Evolutionary conservation across 2,888 invertebrate species (phyloP).

Genomic region (Aquatica leii): DNA sequence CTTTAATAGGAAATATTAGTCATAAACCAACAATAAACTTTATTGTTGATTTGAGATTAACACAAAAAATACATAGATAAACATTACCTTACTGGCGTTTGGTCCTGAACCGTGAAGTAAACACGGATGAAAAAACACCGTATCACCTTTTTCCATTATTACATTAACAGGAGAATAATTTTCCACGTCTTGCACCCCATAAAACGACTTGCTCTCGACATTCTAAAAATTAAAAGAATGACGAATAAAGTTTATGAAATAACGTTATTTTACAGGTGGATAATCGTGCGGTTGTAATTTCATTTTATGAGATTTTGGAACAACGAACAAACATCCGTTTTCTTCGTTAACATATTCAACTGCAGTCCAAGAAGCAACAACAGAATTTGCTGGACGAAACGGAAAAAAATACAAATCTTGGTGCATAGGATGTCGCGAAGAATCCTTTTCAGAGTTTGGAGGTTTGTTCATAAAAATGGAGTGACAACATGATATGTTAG

Average conservation of each 20-base stretch:
- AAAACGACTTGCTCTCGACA: conserved; percentile 73
- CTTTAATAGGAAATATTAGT: too few relatives aligned
- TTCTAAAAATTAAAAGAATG: conserved; percentile 48
- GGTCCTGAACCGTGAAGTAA: conserved; percentile 87
- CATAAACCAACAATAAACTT: too few relatives aligned
- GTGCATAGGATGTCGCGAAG: conserved; percentile 73
- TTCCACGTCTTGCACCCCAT: conserved; percentile 66
- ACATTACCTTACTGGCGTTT: conserved; percentile 71
- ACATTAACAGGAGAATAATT: conserved; percentile 66
- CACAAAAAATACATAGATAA: too few relatives aligned
- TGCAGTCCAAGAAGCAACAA: conserved; percentile 89
- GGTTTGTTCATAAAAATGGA: conserved; percentile 93
- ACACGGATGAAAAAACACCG: conserved; percentile 88
- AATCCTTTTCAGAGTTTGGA: conserved; percentile 73
- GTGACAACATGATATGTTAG: conserved; percentile 78
- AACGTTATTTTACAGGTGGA: conserved; percentile 64
- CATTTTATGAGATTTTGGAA: conserved; percentile 78
- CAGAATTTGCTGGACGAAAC: conserved; percentile 79
- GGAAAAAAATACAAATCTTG: conserved; percentile 90
- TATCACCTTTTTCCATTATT: conserved; percentile 86
- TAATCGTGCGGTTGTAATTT: conserved; percentile 74
- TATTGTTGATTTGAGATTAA: too few relatives aligned
- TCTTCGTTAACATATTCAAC: conserved; percentile 75
- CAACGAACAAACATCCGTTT: conserved; percentile 84
- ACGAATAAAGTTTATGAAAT: neutral